Base-by-base conservation (phyloP, 2,797 vertebrate species). In the Neoniphon sammara region DNA sequence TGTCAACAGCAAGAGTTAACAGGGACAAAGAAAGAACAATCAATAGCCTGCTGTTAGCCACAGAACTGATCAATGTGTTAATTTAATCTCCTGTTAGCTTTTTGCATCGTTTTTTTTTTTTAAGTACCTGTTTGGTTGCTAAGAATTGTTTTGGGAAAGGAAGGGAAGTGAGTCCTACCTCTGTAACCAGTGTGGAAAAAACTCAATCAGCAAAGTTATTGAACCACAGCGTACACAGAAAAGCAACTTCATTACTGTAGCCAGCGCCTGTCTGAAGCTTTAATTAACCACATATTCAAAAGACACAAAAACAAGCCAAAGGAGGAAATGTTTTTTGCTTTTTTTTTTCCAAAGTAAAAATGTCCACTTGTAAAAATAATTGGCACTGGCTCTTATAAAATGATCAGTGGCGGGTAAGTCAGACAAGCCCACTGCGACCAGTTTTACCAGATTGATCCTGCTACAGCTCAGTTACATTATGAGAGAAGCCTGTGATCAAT, bases 231-330 rank as follows among this genome's bases (percentile, higher is more conserved):
- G 7, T 7, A 34, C 27, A 59, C 47, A 9, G 23, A 73, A 1
- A 42, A 59, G 67, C 59, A 30, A 15, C 25, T 68, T 17, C 59
- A 2, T 39, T 66, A 57, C 36, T 4, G 6, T 47, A 25, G 17
- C 46, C 14, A 20, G 6, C 36, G 57, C 53, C 58, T 81, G 57
- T 56, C 54, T 81, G 31, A 65, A 66, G 20, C 36, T 63, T 23
- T 52, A 56, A 57, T 23, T 11, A 68, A 20, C 4, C 14, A 49
- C 66, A 46, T 31, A 36, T 56, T 73, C 56, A 58, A 50, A 63
- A 55, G 10, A 67, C 0, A 7, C 18, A 60, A 12, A 30, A 25
- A 9, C 1, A 57, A 10, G 53, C 56, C 9, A 66, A 60, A 36
- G 68, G 46, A 12, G 34, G 27, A 64, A 17, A 64, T 46, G 20